Evolutionary conservation across 2,888 invertebrate genomes (phyloP), one percentile per base, ranked within the genome.

Genomic region (Zonitis immaculata): DNA sequence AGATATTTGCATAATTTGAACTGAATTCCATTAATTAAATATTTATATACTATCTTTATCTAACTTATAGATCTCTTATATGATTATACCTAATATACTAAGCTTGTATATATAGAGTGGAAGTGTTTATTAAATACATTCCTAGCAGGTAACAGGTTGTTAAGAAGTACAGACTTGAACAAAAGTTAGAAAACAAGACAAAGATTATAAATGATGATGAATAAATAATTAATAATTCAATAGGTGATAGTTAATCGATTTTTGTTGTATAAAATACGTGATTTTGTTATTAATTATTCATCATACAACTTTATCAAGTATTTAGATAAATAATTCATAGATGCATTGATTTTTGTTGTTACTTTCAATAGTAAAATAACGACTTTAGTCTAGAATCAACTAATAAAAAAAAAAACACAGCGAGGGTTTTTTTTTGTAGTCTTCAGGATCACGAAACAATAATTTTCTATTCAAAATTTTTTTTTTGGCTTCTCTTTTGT

Each of bases 41-140:
- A 35, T n/a, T 42, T n/a, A 47, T 14, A 46, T 43, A 32, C 48
- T 22, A 14, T n/a, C 39, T 39, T 39, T 11, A 11, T 39, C 39
- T n/a, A 11, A n/a, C 18, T 18, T 11, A 39, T 20, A n/a, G 6
- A 1, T 18, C 9, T 20, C 11, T 39, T 20, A 39, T 39, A 39
- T 20, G 39, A 20, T n/a, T 39, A 3, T 20, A 39, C 3, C 9
- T 20, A 9, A 20, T 20, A 11, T 18, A 18, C 11, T 20, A 18
- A 20, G n/a, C 6, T 9, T 1, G 39, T 20, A 39, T 39, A 39
- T 39, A 6, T 39, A 39, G 39, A 39, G 30, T 16, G 26, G 16
- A n/a, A 14, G 42, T 14, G 42, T 30, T 49, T 52, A 58, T 58
- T 58, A 58, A n/a, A 56, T 56, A 58, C 58, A 58, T 58, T 58